These are phyloP conservation scores for Rhopalosiphum padi DNA, from an alignment of 1,140 invertebrate species.

Conservation along the genomic window DNA sequence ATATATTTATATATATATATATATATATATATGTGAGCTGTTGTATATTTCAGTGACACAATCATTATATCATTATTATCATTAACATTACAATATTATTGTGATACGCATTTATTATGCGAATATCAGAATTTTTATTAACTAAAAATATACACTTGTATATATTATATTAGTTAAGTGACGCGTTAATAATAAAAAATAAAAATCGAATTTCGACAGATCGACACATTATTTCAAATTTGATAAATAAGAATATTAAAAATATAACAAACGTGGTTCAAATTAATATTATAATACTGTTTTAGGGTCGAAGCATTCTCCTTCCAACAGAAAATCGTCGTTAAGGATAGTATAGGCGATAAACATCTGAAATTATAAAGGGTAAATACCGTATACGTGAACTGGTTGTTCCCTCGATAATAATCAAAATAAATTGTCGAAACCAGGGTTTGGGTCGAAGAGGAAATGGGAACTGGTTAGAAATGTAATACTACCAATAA, in stretches of 20 bases:
- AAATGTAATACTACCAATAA: neutral
- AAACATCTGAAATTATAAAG: constrained; percentile 7
- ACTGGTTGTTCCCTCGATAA: neutral
- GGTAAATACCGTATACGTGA: neutral
- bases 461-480: neutral
- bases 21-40: neutral
- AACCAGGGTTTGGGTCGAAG: neutral
- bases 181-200: neutral
- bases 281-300: neutral
- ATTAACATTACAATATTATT: neutral
- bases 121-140: neutral
- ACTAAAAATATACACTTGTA: neutral
- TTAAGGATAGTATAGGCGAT: neutral
- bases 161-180: neutral
- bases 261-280: neutral
- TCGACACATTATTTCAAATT: neutral
- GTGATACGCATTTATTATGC: neutral
- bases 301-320: neutral
- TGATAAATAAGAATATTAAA: neutral
- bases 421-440: neutral
- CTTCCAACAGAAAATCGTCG: neutral
- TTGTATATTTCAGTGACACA: neutral
- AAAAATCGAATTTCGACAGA: neutral
- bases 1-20: neutral
- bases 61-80: too few relatives aligned